Conservation (phyloP, 2,888 invertebrate species). For the Ditula angustiorana region DNA sequence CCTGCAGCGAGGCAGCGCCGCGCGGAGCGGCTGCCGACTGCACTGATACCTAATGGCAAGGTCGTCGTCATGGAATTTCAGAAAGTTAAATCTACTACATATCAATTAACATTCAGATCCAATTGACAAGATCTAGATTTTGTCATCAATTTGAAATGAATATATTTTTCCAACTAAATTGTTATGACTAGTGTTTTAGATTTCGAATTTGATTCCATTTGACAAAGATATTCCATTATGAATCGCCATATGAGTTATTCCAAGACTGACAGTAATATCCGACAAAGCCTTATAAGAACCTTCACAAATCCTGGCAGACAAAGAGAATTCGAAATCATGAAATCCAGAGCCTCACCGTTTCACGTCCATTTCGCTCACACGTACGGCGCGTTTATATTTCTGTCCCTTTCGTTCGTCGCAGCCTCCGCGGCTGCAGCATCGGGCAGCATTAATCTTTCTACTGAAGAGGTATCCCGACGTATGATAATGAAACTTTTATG, state of each 20-base stretch:
- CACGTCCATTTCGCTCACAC: slow-evolving; percentile 59
- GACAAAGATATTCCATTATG: not conserved
- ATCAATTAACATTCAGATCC: not conserved
- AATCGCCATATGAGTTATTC: not conserved
- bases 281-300: slow-evolving; percentile 11
- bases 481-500: slow-evolving; percentile 20
- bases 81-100: slow-evolving; percentile 15
- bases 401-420: slow-evolving; percentile 61
- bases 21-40: slow-evolving; percentile 44
- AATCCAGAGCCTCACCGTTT: slow-evolving; percentile 52
- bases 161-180: no score
- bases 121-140: not conserved
- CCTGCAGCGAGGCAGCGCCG: slow-evolving; percentile 66
- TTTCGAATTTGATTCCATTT: not conserved
- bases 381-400: slow-evolving; percentile 47
- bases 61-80: slow-evolving; percentile 48
- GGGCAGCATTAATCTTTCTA: slow-evolving; percentile 36
- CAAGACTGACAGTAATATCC: not conserved
- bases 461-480: slow-evolving; percentile 17
- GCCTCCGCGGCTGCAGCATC: slow-evolving; percentile 53
- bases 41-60: slow-evolving; percentile 49
- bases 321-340: slow-evolving; percentile 50
- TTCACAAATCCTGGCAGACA: slow-evolving; percentile 37
- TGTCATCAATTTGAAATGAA: no score
- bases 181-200: no score